Percentiles rank a stretch among this genome's conserved stretches.
phyloP scores from a whole-genome alignment of 2,113 vertebrate genomes.

The Cepphus grylle region DNA sequence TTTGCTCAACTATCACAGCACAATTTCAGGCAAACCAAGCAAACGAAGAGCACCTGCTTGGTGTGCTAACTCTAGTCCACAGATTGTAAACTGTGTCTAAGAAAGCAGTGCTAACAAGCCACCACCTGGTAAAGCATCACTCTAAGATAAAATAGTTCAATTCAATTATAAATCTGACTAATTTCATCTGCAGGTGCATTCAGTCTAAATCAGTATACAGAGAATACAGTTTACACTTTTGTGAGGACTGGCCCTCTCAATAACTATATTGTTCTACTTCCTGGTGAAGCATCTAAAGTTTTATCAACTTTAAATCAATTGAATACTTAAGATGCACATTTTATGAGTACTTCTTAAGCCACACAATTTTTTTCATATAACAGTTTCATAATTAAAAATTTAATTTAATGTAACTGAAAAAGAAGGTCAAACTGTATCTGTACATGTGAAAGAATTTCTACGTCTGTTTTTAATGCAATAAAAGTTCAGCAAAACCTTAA shows the following conservation, averaged over 20 bases:
- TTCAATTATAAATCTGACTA: background rate
- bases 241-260: background rate
- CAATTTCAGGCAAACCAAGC: background rate
- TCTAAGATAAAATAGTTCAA: background rate
- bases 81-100: background rate
- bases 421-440: background rate
- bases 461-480: background rate
- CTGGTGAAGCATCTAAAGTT: background rate
- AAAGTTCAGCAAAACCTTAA: background rate
- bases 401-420: background rate
- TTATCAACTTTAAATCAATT: background rate
- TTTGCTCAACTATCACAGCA: background rate
- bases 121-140: background rate
- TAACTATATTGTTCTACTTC: background rate
- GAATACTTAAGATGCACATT: background rate
- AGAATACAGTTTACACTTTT: background rate
- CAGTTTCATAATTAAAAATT: background rate
- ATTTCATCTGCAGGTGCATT: background rate
- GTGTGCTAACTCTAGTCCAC: background rate
- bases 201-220: background rate
- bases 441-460: background rate
- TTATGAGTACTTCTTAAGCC: background rate
- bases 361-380: fast-evolving
- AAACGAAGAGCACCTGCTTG: background rate
- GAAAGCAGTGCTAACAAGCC: background rate